Percentiles rank a stretch among this genome's conserved stretches.
Conservation (phyloP, 1,140 invertebrate genomes). For the Calycopis cecrops region DNA sequence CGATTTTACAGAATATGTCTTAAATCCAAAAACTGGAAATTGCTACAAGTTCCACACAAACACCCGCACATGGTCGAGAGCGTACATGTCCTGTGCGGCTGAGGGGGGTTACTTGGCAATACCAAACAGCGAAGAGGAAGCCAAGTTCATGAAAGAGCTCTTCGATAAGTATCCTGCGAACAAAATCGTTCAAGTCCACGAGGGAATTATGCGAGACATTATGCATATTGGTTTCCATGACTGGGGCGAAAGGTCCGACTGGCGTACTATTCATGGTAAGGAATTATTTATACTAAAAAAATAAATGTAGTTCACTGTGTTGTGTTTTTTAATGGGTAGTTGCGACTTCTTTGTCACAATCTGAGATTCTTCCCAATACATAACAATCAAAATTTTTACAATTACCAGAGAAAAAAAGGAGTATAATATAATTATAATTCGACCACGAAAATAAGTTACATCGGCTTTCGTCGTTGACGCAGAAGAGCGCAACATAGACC, state of each 20-base stretch:
- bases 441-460: too few species aligned
- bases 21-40: conserved; percentile 11
- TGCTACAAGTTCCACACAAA: conserved; percentile 27
- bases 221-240: conserved; percentile 16
- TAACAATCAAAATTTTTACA: too few species aligned
- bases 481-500: too few species aligned
- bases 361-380: too few species aligned
- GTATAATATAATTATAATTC: too few species aligned
- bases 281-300: too few species aligned
- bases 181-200: neutral
- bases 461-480: too few species aligned
- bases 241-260: conserved; percentile 10
- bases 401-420: too few species aligned
- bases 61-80: conserved; percentile 17
- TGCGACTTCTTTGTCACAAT: too few species aligned
- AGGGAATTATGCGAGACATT: neutral
- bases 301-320: too few species aligned
- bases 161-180: conserved; percentile 15
- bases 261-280: conserved; percentile 16
- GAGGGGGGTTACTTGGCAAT: conserved; percentile 24
- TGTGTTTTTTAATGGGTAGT: too few species aligned
- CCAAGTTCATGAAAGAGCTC: neutral
- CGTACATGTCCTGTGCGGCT: conserved; percentile 15
- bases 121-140: conserved; percentile 15
- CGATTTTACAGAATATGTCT: conserved; percentile 16